A percentile compares a stretch with the other conserved stretches of the same genome.
Conservation (phyloP, 2,113 vertebrate species). For the Epinephelus lanceolatus region DNA sequence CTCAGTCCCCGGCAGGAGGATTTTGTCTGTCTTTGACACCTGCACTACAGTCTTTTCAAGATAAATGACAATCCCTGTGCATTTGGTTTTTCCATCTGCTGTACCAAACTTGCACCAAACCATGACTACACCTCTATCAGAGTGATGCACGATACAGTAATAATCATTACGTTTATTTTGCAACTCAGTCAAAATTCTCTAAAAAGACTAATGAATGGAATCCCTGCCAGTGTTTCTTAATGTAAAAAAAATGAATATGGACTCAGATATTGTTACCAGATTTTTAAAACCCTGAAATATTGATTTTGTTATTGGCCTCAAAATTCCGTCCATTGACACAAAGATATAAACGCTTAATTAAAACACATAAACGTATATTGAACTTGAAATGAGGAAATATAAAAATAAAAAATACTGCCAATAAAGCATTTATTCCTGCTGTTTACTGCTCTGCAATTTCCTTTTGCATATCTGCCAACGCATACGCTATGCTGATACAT, state of each 20-base stretch:
- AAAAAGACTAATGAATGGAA: background rate
- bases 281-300: too few relatives aligned
- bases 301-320: background rate
- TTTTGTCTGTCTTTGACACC: too few relatives aligned
- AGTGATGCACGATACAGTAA: too few relatives aligned
- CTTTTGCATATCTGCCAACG: background rate
- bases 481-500: background rate
- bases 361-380: background rate
- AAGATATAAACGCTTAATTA: background rate
- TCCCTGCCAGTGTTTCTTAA: background rate
- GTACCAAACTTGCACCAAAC: too few relatives aligned
- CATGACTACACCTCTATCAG: too few relatives aligned
- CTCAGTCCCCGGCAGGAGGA: too few relatives aligned
- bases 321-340: background rate
- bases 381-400: background rate
- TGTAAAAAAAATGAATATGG: background rate
- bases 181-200: too few relatives aligned
- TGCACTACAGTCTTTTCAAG: too few relatives aligned
- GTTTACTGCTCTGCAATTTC: background rate
- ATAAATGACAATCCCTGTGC: too few relatives aligned
- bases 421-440: background rate
- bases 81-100: too few relatives aligned
- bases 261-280: background rate
- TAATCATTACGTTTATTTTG: too few relatives aligned
- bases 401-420: background rate